Conservation (phyloP, 2,888 invertebrate genomes). For the Drosophila neoperkinsi region DNA sequence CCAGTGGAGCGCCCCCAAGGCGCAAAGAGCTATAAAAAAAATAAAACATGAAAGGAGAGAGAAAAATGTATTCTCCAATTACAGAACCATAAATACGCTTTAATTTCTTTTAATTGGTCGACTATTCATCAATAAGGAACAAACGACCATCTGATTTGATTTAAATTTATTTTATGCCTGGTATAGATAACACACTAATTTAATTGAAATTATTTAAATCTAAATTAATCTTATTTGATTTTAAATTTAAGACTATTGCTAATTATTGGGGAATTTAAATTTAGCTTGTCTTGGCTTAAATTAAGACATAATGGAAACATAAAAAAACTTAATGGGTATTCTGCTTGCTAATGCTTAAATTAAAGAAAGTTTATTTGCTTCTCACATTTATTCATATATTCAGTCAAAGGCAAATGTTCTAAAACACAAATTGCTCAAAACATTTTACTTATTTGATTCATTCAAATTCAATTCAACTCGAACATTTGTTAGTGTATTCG, state of each 20-base stretch:
- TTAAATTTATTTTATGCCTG: neutral
- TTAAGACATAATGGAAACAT: neutral
- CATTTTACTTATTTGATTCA: neutral
- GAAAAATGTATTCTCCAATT: neutral
- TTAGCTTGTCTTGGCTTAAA: neutral
- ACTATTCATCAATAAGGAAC: neutral
- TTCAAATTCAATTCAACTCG: neutral
- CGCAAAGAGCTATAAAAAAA: constrained; percentile 46
- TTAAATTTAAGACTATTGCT: neutral
- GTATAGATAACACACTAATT: neutral
- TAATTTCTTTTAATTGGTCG: neutral
- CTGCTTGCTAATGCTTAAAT: neutral
- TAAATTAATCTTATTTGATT: neutral
- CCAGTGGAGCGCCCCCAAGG: constrained; percentile 39
- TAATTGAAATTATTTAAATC: neutral
- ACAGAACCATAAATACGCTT: constrained; percentile 28
- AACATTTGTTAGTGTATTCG: neutral
- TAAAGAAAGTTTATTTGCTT: neutral
- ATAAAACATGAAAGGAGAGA: constrained; percentile 46
- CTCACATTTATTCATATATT: neutral
- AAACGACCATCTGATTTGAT: neutral
- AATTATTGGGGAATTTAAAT: neutral
- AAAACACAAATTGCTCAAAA: neutral
- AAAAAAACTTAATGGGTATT: neutral
- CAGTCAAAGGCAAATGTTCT: neutral